A percentile compares a stretch with the other conserved stretches of the same genome.
Conservation (phyloP, 2,797 vertebrate genomes). For the Cyprinella venusta region DNA sequence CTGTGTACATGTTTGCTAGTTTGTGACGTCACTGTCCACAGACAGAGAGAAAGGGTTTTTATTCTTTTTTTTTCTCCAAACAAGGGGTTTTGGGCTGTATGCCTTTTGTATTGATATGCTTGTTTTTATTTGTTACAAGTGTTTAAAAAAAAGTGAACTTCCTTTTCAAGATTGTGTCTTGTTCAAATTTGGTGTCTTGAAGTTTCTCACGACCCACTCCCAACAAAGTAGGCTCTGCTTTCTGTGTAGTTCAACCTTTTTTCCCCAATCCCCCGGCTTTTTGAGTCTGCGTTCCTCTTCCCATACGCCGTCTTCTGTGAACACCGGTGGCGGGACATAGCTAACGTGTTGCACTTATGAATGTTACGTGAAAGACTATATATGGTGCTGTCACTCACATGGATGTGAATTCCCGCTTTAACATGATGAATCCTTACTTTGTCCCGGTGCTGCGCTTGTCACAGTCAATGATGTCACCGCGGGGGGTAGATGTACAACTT, state of each 20-base stretch:
- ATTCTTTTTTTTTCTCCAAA: neutral
- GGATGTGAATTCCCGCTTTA: constrained; percentile 1
- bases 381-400: constrained; percentile 50
- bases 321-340: constrained; percentile 38
- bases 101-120: constrained; percentile 63
- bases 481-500: constrained; percentile 59
- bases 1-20: constrained; percentile 51
- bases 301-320: neutral
- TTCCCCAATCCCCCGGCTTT: neutral
- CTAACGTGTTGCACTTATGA: constrained; percentile 13
- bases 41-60: constrained; percentile 67
- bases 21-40: constrained; percentile 73
- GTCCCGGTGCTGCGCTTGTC: constrained; percentile 45
- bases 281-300: neutral
- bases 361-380: constrained; percentile 38
- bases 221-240: constrained; percentile 3
- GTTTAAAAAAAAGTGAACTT: constrained; percentile 62
- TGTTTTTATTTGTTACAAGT: constrained; percentile 67
- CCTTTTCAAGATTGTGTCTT: constrained; percentile 40
- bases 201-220: constrained; percentile 6
- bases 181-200: constrained; percentile 30
- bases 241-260: neutral
- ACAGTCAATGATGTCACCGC: constrained; percentile 69
- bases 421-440: constrained; percentile 10
- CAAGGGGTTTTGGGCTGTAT: constrained; percentile 58